Conservation (phyloP, 1,140 invertebrate species). For the Bombus balteatus region DNA sequence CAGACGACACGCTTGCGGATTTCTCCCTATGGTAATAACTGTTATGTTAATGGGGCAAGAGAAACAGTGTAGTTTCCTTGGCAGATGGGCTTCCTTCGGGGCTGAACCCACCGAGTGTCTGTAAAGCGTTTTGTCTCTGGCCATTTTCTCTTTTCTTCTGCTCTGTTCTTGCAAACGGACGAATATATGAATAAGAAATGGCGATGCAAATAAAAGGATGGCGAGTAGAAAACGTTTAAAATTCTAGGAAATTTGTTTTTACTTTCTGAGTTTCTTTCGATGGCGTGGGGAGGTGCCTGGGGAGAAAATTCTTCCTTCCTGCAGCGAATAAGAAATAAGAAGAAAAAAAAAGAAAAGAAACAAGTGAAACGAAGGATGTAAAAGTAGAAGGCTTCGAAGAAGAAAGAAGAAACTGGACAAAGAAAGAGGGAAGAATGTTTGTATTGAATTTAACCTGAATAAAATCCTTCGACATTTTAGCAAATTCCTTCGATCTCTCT, state of each 20-base stretch:
- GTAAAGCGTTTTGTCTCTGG: neutral
- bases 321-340: too few species aligned
- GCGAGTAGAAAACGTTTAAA: neutral
- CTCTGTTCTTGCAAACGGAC: neutral
- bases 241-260: neutral
- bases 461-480: too few species aligned
- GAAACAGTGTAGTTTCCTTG: neutral
- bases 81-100: neutral
- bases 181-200: constrained; percentile 24
- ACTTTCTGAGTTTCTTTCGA: neutral
- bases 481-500: too few species aligned
- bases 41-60: neutral
- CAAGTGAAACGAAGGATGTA: too few species aligned
- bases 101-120: neutral
- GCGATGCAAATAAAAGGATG: neutral
- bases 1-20: neutral
- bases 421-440: too few species aligned
- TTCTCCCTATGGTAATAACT: neutral
- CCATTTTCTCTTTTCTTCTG: neutral
- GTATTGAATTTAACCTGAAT: too few species aligned
- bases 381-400: too few species aligned
- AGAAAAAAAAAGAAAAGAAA: accelerated
- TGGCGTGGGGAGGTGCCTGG: too few species aligned
- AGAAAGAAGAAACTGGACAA: too few species aligned
- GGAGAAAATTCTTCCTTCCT: too few species aligned